Evolutionary conservation across 1,140 invertebrate species (phyloP).

Genomic region (Agrypnia vestita): DNA sequence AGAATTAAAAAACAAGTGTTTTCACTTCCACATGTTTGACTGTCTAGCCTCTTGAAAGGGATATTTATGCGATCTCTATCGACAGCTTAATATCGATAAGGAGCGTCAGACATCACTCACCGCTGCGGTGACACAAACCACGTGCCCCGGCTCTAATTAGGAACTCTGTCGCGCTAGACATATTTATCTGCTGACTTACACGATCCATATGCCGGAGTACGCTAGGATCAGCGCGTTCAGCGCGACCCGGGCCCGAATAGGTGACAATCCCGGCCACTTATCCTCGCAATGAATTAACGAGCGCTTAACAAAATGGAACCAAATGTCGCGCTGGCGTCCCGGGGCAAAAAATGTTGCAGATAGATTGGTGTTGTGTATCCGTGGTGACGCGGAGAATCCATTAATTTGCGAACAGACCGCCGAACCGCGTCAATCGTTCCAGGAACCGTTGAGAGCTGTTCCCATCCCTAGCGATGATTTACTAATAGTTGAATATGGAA

Average conservation of each 20-base stretch:
- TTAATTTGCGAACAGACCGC: constrained; percentile 11
- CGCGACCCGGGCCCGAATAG: neutral
- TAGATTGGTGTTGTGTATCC: neutral
- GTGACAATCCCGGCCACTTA: constrained; percentile 28
- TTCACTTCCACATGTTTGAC: too few species aligned
- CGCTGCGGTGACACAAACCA: constrained; percentile 8
- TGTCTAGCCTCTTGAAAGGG: too few species aligned
- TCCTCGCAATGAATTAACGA: constrained; percentile 28
- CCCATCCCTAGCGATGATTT: too few species aligned
- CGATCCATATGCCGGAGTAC: neutral
- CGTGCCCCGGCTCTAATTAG: constrained; percentile 23
- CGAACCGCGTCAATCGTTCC: neutral
- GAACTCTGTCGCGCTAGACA: constrained; percentile 1
- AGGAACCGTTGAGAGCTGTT: neutral
- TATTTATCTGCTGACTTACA: constrained; percentile 13
- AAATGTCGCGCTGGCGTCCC: constrained; percentile 10
- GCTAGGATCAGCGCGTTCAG: neutral
- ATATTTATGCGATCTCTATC: too few species aligned
- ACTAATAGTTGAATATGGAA: too few species aligned
- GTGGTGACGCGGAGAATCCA: neutral
- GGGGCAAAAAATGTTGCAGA: neutral
- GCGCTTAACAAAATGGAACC: constrained; percentile 26
- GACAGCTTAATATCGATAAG: neutral
- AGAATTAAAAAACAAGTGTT: too few species aligned
- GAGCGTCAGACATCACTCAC: neutral